Evolutionary conservation across 1,140 invertebrate genomes (phyloP).

Genomic region (Diabrotica undecimpunctata): DNA sequence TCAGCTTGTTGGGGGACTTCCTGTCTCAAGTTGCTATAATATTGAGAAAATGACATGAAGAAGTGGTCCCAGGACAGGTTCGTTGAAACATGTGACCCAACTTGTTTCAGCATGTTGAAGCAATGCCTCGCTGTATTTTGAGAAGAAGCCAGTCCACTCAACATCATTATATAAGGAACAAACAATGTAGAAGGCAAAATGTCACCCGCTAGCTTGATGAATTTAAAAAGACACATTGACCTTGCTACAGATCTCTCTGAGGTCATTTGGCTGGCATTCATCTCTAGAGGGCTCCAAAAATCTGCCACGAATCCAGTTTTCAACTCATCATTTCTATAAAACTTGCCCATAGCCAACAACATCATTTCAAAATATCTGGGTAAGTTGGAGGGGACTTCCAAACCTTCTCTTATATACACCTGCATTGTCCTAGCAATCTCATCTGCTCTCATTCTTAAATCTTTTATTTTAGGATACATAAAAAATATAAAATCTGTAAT

Average conservation of each 20-base stretch:
- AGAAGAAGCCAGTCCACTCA: conserved; percentile 75
- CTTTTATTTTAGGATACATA: conserved; percentile 88
- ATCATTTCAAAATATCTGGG: conserved; percentile 82
- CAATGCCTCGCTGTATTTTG: conserved; percentile 71
- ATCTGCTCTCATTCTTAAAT: conserved; percentile 78
- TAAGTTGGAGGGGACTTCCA: conserved; percentile 71
- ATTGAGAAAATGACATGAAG: conserved; percentile 78
- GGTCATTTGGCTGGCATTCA: conserved; percentile 46
- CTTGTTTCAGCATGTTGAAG: conserved; percentile 81
- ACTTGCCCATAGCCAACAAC: conserved; percentile 69
- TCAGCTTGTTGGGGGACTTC: conserved; percentile 62
- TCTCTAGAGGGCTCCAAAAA: conserved; percentile 76
- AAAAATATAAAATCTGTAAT: conserved; percentile 90
- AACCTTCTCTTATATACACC: conserved; percentile 75
- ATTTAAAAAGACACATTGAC: conserved; percentile 83
- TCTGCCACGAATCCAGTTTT: conserved; percentile 70
- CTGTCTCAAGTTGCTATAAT: conserved; percentile 64
- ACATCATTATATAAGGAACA: conserved; percentile 82
- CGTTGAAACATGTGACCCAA: conserved; percentile 57
- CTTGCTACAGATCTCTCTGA: conserved; percentile 51
- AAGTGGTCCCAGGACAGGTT: conserved; percentile 85
- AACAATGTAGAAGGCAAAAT: conserved; percentile 81
- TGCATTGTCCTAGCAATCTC: conserved; percentile 81
- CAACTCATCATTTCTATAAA: conserved; percentile 74
- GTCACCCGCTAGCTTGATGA: conserved; percentile 81